Percentiles rank a stretch among this genome's conserved stretches.
Evolutionary conservation across 2,888 invertebrate species (phyloP).

Genomic region (Lithosia quadra): DNA sequence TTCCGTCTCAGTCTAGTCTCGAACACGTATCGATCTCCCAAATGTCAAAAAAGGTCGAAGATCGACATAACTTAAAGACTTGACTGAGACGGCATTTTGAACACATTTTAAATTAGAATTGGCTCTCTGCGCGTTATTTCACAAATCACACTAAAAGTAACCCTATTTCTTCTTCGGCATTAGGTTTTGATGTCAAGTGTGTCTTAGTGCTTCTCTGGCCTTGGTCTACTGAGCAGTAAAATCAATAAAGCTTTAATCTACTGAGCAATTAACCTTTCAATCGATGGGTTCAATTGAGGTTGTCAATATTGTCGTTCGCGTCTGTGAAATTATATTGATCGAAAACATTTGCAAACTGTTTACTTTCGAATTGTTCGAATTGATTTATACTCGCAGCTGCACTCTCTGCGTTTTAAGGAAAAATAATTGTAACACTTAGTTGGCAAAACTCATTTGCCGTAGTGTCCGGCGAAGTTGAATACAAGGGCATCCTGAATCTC

Average conservation of each 20-base stretch:
- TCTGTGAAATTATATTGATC: neutral
- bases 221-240: slow-evolving; percentile 46
- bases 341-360: neutral
- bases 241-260: slow-evolving; percentile 49
- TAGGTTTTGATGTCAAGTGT: slow-evolving; percentile 43
- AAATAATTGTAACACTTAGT: neutral
- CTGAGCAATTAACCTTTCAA: slow-evolving; percentile 43
- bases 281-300: slow-evolving; percentile 26
- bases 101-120: too few relatives aligned
- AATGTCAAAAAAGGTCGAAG: too few relatives aligned
- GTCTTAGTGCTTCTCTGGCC: slow-evolving; percentile 38
- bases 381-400: neutral
- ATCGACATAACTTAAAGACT: too few relatives aligned
- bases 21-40: too few relatives aligned
- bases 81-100: too few relatives aligned
- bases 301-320: slow-evolving; percentile 3
- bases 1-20: too few relatives aligned
- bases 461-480: too few relatives aligned
- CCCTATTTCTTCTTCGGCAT: slow-evolving; percentile 39
- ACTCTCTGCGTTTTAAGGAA: neutral
- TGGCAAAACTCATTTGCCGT: too few relatives aligned
- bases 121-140: neutral
- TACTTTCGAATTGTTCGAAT: neutral
- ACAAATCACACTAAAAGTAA: slow-evolving; percentile 11
- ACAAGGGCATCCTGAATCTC: too few relatives aligned